Evolutionary conservation across 1,140 invertebrate species (phyloP).

Genomic region (Zaprionus ghesquierei): DNA sequence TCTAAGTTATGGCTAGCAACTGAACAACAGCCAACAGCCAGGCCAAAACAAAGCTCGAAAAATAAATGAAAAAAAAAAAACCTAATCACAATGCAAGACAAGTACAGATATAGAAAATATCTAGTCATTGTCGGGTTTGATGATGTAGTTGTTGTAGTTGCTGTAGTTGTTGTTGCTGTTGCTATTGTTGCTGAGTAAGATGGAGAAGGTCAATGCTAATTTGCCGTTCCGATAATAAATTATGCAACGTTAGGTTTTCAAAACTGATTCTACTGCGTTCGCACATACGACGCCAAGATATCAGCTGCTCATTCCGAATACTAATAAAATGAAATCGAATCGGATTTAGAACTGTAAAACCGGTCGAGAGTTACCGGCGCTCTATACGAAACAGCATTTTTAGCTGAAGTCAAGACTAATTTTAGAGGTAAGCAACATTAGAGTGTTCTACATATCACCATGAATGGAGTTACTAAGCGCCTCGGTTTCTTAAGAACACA

Average conservation of each 20-base stretch:
- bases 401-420: background rate
- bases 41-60: slow-evolving; percentile 41
- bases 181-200: slow-evolving; percentile 31
- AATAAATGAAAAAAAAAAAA: too few relatives aligned
- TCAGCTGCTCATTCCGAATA: slow-evolving; percentile 18
- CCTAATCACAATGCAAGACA: slow-evolving; percentile 53
- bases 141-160: slow-evolving; percentile 12
- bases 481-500: background rate
- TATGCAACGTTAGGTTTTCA: slow-evolving; percentile 29
- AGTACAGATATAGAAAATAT: slow-evolving; percentile 18
- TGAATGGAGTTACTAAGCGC: background rate
- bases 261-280: slow-evolving; percentile 30
- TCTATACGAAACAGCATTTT: background rate
- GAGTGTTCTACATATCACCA: slow-evolving; percentile 4
- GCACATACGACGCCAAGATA: slow-evolving; percentile 17
- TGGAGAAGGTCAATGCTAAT: slow-evolving; percentile 69
- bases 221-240: slow-evolving; percentile 44
- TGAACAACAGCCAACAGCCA: slow-evolving; percentile 40
- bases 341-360: slow-evolving; percentile 52
- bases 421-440: slow-evolving; percentile 18
- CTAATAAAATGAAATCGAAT: slow-evolving; percentile 14
- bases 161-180: slow-evolving; percentile 28
- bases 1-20: slow-evolving; percentile 21
- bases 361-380: slow-evolving; percentile 20
- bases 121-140: slow-evolving; percentile 29